phyloP scores from a whole-genome alignment of 2,888 invertebrate genomes.

The Eurytoma californica region DNA sequence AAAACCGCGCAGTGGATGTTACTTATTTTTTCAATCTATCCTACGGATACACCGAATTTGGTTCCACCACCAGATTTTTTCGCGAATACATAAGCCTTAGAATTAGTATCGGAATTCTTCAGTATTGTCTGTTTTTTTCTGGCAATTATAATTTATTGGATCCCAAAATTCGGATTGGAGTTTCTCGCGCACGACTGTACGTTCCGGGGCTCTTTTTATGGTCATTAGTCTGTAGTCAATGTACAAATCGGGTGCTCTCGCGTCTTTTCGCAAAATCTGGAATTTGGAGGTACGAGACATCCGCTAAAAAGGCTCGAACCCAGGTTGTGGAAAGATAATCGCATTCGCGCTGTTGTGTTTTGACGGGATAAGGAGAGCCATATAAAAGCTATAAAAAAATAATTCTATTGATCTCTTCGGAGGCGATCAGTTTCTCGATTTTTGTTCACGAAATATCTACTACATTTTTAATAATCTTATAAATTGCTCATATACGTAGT shows the following conservation, averaged over 20 bases:
- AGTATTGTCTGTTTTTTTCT: slow-evolving; percentile 1
- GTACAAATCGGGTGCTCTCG: slow-evolving; percentile 28
- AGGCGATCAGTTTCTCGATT: no score
- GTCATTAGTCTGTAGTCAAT: neutral
- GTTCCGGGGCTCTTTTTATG: neutral
- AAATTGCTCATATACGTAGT: no score
- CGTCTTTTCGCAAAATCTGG: slow-evolving; percentile 22
- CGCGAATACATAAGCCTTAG: neutral
- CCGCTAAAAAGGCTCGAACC: slow-evolving; percentile 35
- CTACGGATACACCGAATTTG: slow-evolving; percentile 35
- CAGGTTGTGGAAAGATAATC: slow-evolving; percentile 32
- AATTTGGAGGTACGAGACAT: slow-evolving; percentile 2
- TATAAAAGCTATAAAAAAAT: slow-evolving; percentile 3
- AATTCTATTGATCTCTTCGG: no score
- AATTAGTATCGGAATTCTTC: neutral
- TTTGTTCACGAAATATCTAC: no score
- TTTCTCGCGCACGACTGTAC: no score
- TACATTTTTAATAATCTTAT: no score
- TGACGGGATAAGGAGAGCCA: slow-evolving; percentile 22
- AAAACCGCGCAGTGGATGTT: neutral
- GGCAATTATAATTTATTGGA: no score
- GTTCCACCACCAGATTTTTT: slow-evolving; percentile 11
- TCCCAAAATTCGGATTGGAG: no score
- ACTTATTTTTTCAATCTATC: neutral
- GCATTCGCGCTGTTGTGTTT: neutral